A percentile compares a stretch with the other conserved stretches of the same genome.
Conservation (phyloP, 2,797 vertebrate genomes). For the Kryptopterus vitreolus region DNA sequence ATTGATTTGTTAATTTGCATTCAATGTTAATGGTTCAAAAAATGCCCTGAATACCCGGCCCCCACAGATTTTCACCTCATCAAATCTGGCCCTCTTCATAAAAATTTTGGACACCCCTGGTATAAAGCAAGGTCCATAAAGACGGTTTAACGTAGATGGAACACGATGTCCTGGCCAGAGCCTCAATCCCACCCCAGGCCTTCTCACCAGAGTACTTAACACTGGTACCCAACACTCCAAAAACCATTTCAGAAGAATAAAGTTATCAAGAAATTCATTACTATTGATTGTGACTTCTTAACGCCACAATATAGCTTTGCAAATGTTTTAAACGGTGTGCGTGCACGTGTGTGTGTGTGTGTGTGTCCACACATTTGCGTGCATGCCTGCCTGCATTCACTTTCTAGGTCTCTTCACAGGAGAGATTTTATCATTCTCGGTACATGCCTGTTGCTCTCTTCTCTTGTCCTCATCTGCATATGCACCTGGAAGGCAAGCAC, state of each 20-base stretch:
- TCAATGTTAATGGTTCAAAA: too few relatives aligned
- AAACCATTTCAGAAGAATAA: not conserved
- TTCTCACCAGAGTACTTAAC: not conserved
- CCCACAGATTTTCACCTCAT: too few relatives aligned
- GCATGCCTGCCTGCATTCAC: constrained; percentile 4
- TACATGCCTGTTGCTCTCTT: constrained; percentile 27
- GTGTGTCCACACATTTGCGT: not conserved
- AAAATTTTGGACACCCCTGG: too few relatives aligned
- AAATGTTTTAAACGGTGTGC: constrained; percentile 5
- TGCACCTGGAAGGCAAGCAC: constrained; percentile 66
- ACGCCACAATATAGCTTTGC: too few relatives aligned
- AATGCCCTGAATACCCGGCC: too few relatives aligned
- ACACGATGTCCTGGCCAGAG: not conserved
- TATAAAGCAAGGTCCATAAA: not conserved
- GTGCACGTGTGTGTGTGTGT: not conserved
- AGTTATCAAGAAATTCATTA: not conserved
- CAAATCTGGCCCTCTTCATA: too few relatives aligned
- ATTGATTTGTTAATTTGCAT: too few relatives aligned
- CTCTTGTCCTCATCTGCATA: constrained; percentile 66
- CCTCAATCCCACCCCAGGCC: not conserved
- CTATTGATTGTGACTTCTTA: too few relatives aligned
- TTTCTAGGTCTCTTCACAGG: constrained; percentile 28
- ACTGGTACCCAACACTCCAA: not conserved
- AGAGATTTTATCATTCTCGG: constrained; percentile 63
- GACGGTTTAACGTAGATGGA: not conserved